Evolutionary conservation across 2,113 vertebrate species (phyloP).

Genomic region (Lepus timidus): DNA sequence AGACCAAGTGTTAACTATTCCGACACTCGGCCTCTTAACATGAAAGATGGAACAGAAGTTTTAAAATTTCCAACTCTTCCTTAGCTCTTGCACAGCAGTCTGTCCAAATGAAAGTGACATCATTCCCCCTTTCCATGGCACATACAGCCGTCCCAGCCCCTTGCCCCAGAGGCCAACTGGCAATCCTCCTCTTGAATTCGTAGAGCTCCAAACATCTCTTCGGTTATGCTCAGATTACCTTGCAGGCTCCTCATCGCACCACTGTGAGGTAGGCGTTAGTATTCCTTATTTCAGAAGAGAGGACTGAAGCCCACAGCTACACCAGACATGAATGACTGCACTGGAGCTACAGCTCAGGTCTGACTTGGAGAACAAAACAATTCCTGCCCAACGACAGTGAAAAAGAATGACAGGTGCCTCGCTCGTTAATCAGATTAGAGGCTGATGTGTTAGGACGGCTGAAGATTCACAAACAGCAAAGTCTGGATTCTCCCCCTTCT

Average conservation of each 20-base stretch:
- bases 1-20: background rate
- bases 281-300: background rate
- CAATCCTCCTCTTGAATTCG: background rate
- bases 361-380: background rate
- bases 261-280: background rate
- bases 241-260: background rate
- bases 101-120: background rate
- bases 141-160: background rate
- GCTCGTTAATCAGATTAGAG: slow-evolving; percentile 45
- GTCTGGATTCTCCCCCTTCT: slow-evolving; percentile 55
- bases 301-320: background rate
- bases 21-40: background rate
- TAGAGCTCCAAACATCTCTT: background rate
- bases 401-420: background rate
- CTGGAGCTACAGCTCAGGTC: background rate
- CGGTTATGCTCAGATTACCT: background rate
- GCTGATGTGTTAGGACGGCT: background rate
- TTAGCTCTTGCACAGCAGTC: background rate
- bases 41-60: background rate
- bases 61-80: background rate
- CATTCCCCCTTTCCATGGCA: background rate
- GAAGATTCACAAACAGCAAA: slow-evolving; percentile 41
- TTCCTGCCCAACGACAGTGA: background rate
- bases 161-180: background rate
- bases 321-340: background rate